phyloP scores from a whole-genome alignment of 2,797 vertebrate species.

The Chelonia mydas region DNA sequence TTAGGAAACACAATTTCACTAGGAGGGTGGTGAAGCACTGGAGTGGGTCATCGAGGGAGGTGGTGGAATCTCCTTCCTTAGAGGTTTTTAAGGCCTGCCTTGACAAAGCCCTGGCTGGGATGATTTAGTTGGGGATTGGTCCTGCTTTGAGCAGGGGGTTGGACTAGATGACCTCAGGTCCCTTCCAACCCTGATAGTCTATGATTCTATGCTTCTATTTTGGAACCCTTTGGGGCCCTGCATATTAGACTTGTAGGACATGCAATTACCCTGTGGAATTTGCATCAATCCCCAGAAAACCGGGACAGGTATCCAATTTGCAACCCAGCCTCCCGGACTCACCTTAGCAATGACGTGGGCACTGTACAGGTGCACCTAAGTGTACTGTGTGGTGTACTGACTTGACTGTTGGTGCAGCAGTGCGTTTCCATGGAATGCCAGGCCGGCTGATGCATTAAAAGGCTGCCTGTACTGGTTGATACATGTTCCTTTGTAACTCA shows the following conservation, averaged over 20 bases:
- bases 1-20: no score
- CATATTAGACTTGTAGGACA: background rate
- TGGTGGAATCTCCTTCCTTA: no score
- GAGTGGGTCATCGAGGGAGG: no score
- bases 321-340: background rate
- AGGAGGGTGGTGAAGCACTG: no score
- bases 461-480: rapidly evolving
- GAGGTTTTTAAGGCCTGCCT: no score
- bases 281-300: background rate
- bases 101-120: no score
- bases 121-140: no score
- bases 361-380: background rate
- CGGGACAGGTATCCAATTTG: background rate
- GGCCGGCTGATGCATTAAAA: background rate
- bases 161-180: no score
- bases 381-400: background rate
- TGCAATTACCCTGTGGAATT: background rate
- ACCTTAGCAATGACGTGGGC: background rate
- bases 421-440: background rate
- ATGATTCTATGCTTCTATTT: background rate
- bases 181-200: no score
- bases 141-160: no score
- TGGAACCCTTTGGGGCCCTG: background rate
- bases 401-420: background rate
- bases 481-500: background rate